Conservation (phyloP, 2,797 vertebrate species). For the Fringilla coelebs region DNA sequence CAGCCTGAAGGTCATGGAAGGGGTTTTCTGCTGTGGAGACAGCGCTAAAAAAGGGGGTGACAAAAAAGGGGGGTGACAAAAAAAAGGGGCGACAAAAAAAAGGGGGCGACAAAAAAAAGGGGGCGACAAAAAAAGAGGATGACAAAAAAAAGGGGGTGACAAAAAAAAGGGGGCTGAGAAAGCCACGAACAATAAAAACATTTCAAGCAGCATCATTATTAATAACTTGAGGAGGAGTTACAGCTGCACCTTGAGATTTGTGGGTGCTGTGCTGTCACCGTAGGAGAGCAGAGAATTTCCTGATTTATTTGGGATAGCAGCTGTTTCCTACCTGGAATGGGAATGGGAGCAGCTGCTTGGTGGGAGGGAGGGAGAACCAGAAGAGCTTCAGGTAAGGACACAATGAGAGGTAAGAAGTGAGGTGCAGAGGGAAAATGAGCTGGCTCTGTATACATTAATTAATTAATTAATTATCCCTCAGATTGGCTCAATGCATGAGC, state of each 20-base stretch:
- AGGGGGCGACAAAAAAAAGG: rapidly evolving
- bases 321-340: not conserved
- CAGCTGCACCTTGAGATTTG: not conserved
- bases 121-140: no score
- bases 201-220: not conserved
- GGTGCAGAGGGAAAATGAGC: conserved; percentile 57
- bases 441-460: conserved; percentile 23
- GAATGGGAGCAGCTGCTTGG: not conserved
- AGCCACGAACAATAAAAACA: not conserved
- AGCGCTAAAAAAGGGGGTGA: rapidly evolving
- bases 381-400: not conserved
- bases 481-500: conserved; percentile 30
- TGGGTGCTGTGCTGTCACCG: not conserved
- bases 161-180: not conserved
- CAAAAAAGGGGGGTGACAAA: rapidly evolving
- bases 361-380: not conserved
- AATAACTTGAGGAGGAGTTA: not conserved
- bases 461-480: conserved; percentile 52
- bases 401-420: not conserved
- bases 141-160: rapidly evolving
- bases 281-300: not conserved
- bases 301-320: not conserved
- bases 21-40: not conserved
- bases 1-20: not conserved
- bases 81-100: no score